These are phyloP conservation scores for Schizaphis graminum DNA, from an alignment of 2,888 invertebrate species.

Conservation along the genomic window DNA sequence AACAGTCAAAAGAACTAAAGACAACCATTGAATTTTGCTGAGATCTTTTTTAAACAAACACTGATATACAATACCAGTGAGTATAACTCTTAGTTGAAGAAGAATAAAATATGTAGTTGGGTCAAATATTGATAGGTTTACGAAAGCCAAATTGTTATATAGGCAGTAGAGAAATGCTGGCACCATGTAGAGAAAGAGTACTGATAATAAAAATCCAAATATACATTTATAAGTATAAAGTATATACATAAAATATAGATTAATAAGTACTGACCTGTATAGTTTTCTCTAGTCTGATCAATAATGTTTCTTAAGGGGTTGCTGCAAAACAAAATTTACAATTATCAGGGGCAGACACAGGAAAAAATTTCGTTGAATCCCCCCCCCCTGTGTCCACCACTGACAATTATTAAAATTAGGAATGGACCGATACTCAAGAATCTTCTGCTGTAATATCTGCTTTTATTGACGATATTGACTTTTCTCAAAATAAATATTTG, in stretches of 20 bases:
- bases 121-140: conserved; percentile 91
- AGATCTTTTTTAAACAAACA: conserved; percentile 87
- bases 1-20: conserved; percentile 85
- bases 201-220: conserved; percentile 73
- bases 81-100: conserved; percentile 90
- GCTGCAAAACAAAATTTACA: conserved; percentile 7
- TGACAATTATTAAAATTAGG: not conserved
- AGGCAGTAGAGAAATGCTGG: conserved; percentile 93
- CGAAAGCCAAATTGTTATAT: conserved; percentile 94
- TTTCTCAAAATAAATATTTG: not conserved
- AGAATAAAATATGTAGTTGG: conserved; percentile 94
- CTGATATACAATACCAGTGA: conserved; percentile 92
- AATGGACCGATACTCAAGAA: not conserved
- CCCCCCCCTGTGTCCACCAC: no score
- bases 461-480: not conserved
- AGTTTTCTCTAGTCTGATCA: conserved; percentile 47
- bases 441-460: not conserved
- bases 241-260: not conserved
- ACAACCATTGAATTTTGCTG: conserved; percentile 88
- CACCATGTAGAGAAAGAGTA: conserved; percentile 86
- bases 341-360: no score
- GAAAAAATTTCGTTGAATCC: no score
- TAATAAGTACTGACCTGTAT: conserved; percentile 14
- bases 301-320: conserved; percentile 46
- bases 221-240: not conserved